Evolutionary conservation across 2,797 vertebrate species (phyloP).

Genomic region (Tachyglossus aculeatus): DNA sequence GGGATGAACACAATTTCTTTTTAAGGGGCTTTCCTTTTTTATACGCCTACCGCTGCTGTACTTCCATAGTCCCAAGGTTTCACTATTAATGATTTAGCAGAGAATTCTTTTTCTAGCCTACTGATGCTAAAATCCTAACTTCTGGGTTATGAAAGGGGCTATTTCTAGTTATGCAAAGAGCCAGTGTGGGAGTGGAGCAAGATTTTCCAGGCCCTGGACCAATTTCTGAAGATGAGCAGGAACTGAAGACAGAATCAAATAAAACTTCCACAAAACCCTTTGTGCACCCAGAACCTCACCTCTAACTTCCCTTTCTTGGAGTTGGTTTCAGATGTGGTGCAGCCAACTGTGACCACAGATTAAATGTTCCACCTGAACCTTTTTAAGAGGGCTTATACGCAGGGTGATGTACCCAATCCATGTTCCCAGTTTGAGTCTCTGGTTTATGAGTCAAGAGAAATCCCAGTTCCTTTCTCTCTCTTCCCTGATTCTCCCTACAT

Average conservation of each 20-base stretch:
- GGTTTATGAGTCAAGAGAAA: neutral
- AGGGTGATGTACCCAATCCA: neutral
- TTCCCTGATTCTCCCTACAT: neutral
- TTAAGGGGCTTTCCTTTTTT: too few species aligned
- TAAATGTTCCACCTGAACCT: conserved; percentile 23
- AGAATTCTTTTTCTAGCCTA: neutral
- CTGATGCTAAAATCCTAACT: neutral
- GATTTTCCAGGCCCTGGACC: conserved; percentile 18
- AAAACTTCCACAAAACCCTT: neutral
- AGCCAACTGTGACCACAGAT: conserved; percentile 17
- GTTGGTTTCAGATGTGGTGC: conserved; percentile 27
- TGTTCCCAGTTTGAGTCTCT: conserved; percentile 1
- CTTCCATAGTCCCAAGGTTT: neutral
- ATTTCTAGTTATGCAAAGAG: too few species aligned
- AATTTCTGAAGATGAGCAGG: neutral
- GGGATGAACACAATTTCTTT: too few species aligned
- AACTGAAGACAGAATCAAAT: neutral
- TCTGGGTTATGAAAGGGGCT: too few species aligned
- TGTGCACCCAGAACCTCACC: neutral
- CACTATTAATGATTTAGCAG: neutral
- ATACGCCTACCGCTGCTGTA: too few species aligned
- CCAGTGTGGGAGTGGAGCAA: neutral
- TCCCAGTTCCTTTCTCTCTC: neutral
- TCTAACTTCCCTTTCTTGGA: conserved; percentile 28
- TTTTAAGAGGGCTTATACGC: too few species aligned